Evolutionary conservation across 2,888 invertebrate genomes (phyloP), one percentile per base, ranked within the genome.

Genomic region (Trileptium ribeirensis): DNA sequence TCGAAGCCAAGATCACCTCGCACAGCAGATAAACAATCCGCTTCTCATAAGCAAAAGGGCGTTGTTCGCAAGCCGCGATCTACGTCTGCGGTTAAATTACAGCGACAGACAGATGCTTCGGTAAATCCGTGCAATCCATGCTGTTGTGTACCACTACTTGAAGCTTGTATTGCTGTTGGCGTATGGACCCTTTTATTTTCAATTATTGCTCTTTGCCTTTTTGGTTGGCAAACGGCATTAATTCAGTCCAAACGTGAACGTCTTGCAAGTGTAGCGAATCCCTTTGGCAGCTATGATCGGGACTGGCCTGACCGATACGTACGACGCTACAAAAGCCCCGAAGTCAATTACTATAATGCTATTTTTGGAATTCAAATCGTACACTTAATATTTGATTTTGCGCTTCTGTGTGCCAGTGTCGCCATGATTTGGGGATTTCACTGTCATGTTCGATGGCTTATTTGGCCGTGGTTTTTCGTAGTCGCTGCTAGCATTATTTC

Each of bases 401-500:
- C 39, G 77, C 3, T 75, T 36, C 38, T 75, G 77, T 24, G n/a
- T 8, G 34, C 37, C 33, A 29, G 37, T 29, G 77, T 75, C n/a
- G 37, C 34, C 15, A n/a, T 75, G 77, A 38, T 75, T 39, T 75
- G 77, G 77, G 77, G 77, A 36, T n/a, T 75, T 24, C 77, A 75
- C 39, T 75, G 77, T 36, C 36, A 36, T 39, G 38, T 75, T 24
- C 34, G 38, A 3, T 39, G 39, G n/a, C 39, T 75, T n/a, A 39
- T 75, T 36, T 75, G 77, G 77, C 77, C 77, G 38, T 75, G 77
- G 77, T 75, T 75, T 39, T 39, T 36, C 29, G 77, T 24, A n/a
- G 39, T 75, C 29, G 37, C 38, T 39, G 34, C 37, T 24, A 29
- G 29, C 39, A n/a, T 33, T 39, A 8, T 75, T 36, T 29, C 37